These are phyloP conservation scores for Tineola bisselliella DNA, from an alignment of 2,888 invertebrate genomes.

Conservation along the genomic window DNA sequence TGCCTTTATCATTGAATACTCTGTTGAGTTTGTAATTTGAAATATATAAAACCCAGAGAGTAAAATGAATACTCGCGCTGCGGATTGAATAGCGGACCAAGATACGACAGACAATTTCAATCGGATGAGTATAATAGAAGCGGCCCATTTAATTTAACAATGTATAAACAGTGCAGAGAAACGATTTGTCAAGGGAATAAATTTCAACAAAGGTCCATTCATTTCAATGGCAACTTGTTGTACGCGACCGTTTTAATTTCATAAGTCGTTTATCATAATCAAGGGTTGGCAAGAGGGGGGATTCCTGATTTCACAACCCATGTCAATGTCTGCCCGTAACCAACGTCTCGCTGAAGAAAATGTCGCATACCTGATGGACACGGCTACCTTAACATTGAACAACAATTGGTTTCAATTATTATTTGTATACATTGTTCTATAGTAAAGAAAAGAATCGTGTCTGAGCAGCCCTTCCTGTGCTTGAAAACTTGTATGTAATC, in stretches of 20 bases:
- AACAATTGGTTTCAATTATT: background rate
- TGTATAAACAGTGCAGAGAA: slow-evolving; percentile 50
- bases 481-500: no score
- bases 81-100: slow-evolving; percentile 40
- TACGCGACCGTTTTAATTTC: slow-evolving; percentile 65
- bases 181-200: slow-evolving; percentile 65
- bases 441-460: no score
- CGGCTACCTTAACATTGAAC: slow-evolving; percentile 26
- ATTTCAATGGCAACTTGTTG: slow-evolving; percentile 65
- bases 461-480: no score
- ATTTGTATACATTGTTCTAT: background rate
- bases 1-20: background rate
- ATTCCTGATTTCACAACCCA: slow-evolving; percentile 39
- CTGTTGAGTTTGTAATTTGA: background rate
- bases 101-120: slow-evolving; percentile 46
- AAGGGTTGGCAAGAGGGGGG: slow-evolving; percentile 33
- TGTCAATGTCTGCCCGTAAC: slow-evolving; percentile 52
- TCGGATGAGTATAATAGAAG: slow-evolving; percentile 17
- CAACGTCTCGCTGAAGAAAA: slow-evolving; percentile 39
- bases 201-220: slow-evolving; percentile 62
- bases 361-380: slow-evolving; percentile 56
- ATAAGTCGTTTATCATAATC: slow-evolving; percentile 69
- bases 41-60: background rate
- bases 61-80: background rate
- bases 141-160: slow-evolving; percentile 55